phyloP scores from a whole-genome alignment of 2,113 vertebrate genomes.

The Hypanus sabinus region DNA sequence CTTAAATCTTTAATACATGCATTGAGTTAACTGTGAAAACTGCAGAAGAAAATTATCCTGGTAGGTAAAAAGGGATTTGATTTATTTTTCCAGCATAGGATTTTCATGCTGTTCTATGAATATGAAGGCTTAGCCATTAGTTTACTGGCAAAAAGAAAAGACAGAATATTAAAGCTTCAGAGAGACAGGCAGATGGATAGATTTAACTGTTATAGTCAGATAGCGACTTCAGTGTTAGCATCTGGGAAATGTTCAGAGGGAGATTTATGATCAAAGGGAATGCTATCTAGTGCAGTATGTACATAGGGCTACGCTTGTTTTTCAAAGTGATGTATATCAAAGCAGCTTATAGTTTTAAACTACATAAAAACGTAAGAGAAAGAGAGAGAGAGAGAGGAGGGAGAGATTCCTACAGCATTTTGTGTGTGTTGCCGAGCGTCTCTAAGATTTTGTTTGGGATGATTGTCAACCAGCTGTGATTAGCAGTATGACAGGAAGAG shows the following conservation, averaged over 20 bases:
- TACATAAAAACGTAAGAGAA: not conserved
- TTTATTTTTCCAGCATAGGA: not conserved
- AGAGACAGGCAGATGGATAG: not conserved
- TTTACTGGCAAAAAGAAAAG: not conserved
- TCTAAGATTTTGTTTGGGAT: not conserved
- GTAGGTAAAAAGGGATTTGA: not conserved
- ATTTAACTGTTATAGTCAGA: not conserved
- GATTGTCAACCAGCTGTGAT: not conserved
- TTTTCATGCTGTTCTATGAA: not conserved
- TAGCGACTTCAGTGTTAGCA: not conserved
- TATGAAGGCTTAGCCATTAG: not conserved
- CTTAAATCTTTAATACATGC: not conserved
- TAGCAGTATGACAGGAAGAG: not conserved
- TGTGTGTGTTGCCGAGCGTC: too few species aligned
- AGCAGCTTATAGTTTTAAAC: not conserved
- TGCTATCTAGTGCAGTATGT: not conserved
- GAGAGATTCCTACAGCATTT: too few species aligned
- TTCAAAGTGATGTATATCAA: constrained; percentile 12
- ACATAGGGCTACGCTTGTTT: not conserved
- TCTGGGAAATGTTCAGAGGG: not conserved
- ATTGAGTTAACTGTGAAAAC: not conserved
- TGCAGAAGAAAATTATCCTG: not conserved
- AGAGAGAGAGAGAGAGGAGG: not conserved
- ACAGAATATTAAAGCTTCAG: not conserved
- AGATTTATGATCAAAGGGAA: constrained; percentile 17